phyloP scores from a whole-genome alignment of 1,140 invertebrate species.

The Drosophila tropicalis region DNA sequence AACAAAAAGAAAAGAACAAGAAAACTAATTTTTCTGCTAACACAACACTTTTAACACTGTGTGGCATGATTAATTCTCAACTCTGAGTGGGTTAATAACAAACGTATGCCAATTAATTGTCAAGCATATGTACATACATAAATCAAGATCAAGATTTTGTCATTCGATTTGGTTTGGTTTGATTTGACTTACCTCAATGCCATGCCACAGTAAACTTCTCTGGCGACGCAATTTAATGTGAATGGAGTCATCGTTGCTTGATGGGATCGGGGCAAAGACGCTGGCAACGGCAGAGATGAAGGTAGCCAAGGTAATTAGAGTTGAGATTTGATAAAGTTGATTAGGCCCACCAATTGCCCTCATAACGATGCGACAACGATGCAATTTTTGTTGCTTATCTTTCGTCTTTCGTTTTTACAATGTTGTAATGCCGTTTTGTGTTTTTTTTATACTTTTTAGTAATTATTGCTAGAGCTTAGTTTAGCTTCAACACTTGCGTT shows the following conservation, averaged over 20 bases:
- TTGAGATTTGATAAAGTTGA: constrained; percentile 48
- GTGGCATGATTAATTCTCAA: background rate
- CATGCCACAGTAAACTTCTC: constrained; percentile 65
- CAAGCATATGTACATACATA: too few species aligned
- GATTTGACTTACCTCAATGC: constrained; percentile 70
- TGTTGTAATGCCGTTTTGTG: constrained; percentile 35
- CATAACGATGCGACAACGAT: constrained; percentile 59
- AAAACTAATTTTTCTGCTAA: background rate
- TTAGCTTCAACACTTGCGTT: constrained; percentile 40
- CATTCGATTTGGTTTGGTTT: background rate
- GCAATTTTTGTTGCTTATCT: constrained; percentile 26
- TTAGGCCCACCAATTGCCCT: constrained; percentile 46
- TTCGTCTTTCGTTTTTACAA: constrained; percentile 36
- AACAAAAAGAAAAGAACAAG: background rate
- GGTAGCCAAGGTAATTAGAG: constrained; percentile 63
- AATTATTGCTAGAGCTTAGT: constrained; percentile 2
- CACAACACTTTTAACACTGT: background rate
- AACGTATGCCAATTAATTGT: constrained; percentile 9
- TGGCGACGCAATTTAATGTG: constrained; percentile 72
- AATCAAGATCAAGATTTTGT: constrained; percentile 12
- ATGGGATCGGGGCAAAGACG: background rate
- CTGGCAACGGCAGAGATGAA: constrained; percentile 22
- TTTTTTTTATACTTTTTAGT: constrained; percentile 21
- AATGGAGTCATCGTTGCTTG: constrained; percentile 25
- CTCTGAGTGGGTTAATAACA: background rate